phyloP scores from a whole-genome alignment of 2,113 vertebrate species.

The Pipa parva region DNA sequence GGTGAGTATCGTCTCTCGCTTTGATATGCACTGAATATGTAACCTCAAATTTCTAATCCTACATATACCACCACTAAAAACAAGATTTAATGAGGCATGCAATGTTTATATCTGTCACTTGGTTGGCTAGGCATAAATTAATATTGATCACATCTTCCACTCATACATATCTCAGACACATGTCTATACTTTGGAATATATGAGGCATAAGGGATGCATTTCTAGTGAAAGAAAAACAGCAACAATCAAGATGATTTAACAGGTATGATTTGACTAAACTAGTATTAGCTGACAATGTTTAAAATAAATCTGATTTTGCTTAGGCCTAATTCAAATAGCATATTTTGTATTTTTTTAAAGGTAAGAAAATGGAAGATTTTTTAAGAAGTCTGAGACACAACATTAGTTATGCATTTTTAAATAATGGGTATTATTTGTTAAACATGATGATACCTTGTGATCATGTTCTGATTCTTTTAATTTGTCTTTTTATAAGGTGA shows the following conservation, averaged over 20 bases:
- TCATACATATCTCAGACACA: conserved; percentile 7
- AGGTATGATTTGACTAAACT: neutral
- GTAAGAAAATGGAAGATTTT: too few species aligned
- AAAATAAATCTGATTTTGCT: neutral
- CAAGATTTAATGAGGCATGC: conserved; percentile 1
- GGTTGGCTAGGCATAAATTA: conserved; percentile 14
- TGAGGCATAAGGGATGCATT: neutral
- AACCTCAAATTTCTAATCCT: neutral
- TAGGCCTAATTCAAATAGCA: too few species aligned
- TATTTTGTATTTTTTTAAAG: too few species aligned
- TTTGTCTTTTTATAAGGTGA: too few species aligned
- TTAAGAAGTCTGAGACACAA: too few species aligned
- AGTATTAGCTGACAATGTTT: neutral
- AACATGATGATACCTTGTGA: too few species aligned
- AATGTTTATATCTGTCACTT: conserved; percentile 9
- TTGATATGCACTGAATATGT: too few species aligned
- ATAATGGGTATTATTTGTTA: too few species aligned
- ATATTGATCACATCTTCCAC: conserved; percentile 10
- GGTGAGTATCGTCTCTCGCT: too few species aligned
- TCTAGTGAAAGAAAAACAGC: neutral
- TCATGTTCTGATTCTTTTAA: too few species aligned
- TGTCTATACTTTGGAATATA: conserved; percentile 20
- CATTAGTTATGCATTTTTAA: too few species aligned
- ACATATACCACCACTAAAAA: neutral
- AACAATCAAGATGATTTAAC: neutral